Base-by-base conservation (phyloP, 2,888 invertebrate species). In the Macrophya alboannulata region DNA sequence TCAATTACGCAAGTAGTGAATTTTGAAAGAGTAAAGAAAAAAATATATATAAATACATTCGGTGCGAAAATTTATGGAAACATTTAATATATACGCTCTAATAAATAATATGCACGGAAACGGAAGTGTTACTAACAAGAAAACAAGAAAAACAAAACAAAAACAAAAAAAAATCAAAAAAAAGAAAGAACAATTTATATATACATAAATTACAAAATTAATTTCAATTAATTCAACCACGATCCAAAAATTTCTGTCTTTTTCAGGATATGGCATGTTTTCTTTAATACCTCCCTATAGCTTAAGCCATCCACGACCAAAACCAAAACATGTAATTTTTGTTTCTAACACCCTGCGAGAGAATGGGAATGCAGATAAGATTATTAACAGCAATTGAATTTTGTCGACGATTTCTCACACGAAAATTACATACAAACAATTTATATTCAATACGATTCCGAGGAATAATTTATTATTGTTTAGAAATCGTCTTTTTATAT, bases 251-350 rank as follows among this genome's bases (percentile, higher is more conserved):
- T 91, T 93, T 93, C 92, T 92, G 91, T 90, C 93, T 93, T 92
- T 93, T 93, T 92, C 92, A 92, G 92, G 91, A 89, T 86, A 90
- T 90, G 92, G 92, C 93, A 93, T 93, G 92, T 91, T 89, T 88
- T 88, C 90, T 90, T 90, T 88, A 87, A 85, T 85, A 84, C 85
- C 86, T 86, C 84, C 77, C 85, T 86, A 43, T 79, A 68, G 71
- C 86, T 82, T 77, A 84, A 84, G 65, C 82, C 37, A 37, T 62
- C 76, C 72, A 74, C 45, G 45, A 45, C 12, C 68, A 25, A 85
- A 59, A 62, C 86, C 86, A 87, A 86, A 84, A 86, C 86, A 86
- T 86, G 85, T 85, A 76, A 86, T 82, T 84, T 79, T 68, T 82
- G 76, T 85, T 65, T 82, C 83, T 83, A 71, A 83, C 83, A 81